A percentile compares a stretch with the other conserved stretches of the same genome.
Evolutionary conservation across 1,140 invertebrate species (phyloP).

Genomic region (Panonychus citri): DNA sequence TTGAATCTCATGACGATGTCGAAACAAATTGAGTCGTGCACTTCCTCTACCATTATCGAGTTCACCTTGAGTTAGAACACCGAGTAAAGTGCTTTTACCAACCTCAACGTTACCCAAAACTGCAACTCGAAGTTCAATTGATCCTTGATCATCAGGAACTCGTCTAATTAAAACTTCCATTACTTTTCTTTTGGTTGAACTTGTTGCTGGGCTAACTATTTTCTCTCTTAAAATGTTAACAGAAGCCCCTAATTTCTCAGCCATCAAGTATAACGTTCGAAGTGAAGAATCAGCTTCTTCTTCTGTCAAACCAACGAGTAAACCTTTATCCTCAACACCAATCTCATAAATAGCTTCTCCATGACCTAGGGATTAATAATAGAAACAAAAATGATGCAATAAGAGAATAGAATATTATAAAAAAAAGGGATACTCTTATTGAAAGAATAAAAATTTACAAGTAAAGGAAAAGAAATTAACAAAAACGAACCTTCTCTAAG

Average conservation of each 20-base stretch:
- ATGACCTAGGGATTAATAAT: conserved; percentile 27
- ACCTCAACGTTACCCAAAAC: conserved; percentile 80
- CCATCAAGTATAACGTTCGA: conserved; percentile 63
- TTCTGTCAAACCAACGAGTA: conserved; percentile 30
- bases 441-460: no score
- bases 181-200: conserved; percentile 24
- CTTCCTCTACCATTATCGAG: conserved; percentile 77
- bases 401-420: not conserved
- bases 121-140: conserved; percentile 63
- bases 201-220: conserved; percentile 19
- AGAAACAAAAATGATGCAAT: not conserved
- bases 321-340: conserved; percentile 50
- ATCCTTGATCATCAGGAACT: conserved; percentile 71
- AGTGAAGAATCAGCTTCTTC: conserved; percentile 72
- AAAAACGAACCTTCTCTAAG: conserved; percentile 38
- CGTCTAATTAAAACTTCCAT: conserved; percentile 76
- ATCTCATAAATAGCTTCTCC: conserved; percentile 89
- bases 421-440: not conserved
- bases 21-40: conserved; percentile 78
- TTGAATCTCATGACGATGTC: conserved; percentile 88
- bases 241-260: conserved; percentile 55
- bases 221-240: conserved; percentile 41
- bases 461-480: not conserved
- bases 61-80: conserved; percentile 81
- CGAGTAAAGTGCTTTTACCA: conserved; percentile 24